Conservation (phyloP, 2,113 vertebrate genomes). For the Cairina moschata region DNA sequence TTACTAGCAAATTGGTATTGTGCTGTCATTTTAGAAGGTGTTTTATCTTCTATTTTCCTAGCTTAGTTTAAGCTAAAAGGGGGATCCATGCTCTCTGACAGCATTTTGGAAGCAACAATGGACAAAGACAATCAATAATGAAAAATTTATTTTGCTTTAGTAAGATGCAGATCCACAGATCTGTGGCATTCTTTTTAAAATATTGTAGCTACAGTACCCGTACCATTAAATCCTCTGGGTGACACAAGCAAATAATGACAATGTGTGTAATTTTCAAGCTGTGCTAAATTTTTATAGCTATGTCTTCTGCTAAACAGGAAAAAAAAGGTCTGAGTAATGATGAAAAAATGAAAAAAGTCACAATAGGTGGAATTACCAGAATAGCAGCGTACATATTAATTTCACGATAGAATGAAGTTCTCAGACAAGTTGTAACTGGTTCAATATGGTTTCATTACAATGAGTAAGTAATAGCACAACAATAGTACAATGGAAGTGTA, state of each 20-base stretch:
- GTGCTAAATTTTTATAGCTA: not conserved
- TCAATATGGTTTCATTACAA: not conserved
- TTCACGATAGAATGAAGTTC: not conserved
- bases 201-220: rapidly evolving
- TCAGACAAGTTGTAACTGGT: not conserved
- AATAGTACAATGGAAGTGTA: not conserved
- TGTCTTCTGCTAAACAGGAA: not conserved
- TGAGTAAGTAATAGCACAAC: not conserved
- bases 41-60: not conserved
- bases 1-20: not conserved
- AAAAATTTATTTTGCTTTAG: not conserved
- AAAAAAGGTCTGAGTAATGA: not conserved
- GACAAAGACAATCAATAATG: not conserved
- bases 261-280: not conserved
- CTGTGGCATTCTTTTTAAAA: not conserved
- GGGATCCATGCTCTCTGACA: not conserved
- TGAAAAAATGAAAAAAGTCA: not conserved
- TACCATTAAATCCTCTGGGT: not conserved
- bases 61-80: not conserved
- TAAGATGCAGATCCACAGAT: not conserved
- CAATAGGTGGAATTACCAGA: not conserved
- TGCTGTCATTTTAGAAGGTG: not conserved
- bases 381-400: not conserved
- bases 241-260: not conserved
- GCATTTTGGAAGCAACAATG: not conserved